Base-by-base conservation (phyloP, 1,140 invertebrate genomes). In the Nephila pilipes region DNA sequence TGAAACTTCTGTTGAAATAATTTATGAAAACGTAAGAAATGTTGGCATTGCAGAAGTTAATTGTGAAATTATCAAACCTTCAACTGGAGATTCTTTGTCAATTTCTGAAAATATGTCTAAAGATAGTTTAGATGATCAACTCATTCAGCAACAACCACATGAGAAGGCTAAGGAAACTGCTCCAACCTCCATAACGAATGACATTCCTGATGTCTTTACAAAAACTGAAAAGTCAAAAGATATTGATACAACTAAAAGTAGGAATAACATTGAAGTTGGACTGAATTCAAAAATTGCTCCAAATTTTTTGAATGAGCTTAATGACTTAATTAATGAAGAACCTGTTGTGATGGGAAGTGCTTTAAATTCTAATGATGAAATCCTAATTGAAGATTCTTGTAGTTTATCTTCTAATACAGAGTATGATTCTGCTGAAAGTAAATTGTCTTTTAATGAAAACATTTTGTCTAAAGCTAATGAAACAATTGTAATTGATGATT, bases 41-140 rank as follows among this genome's bases (percentile, higher is more conserved):
- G 57, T 60, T 60, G 85, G 36, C 1, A 87, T 32, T 36, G 57
- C 80, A 14, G 65, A 79, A 57, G 10, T 18, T 1, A 57, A 90
- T 36, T 20, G 14, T 16, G 29, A 20, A 2, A 69, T 69, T 36
- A 12, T n/a, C 25, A 63, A 65, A 69, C 60, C n/a, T 18, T 32
- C 18, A 36, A 89, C 87, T 81, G 85, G 58, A 54, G 60, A 87
- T 87, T 90, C 93, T 14, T 36, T 87, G 25, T 92, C 90, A 81
- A 32, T 46, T 16, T 85, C 60, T 85, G 81, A 94, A n/a, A 93
- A 57, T 79, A 95, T 94, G 94, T 92, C 54, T 25, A 85, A 69
- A 75, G 90, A 92, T 55, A 92, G 90, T 32, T 75, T 92, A 22
- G 81, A 92, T 20, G 81, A 25, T 57, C 29, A 55, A 55, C 54